Evolutionary conservation across 1,140 invertebrate genomes (phyloP), one percentile per base, ranked within the genome.

Genomic region (Mycetomoellerius zeteki): DNA sequence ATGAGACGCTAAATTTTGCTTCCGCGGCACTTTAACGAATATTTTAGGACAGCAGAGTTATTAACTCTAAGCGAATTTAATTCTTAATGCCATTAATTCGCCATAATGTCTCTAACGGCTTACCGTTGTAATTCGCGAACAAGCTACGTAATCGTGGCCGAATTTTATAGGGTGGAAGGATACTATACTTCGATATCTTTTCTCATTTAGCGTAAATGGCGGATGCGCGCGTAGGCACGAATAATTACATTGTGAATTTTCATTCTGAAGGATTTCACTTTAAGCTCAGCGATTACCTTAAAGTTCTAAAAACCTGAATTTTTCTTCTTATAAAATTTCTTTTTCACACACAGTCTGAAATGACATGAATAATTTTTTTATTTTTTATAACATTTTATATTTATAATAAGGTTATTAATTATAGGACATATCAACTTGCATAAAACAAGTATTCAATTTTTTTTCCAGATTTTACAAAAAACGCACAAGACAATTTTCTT

Each of bases 191-290:
- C 24, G 47, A n/a, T 43, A 73, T 60, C 37, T 73, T 73, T 60
- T 60, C 30, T 81, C 47, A 37, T 54, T 30, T 81, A 2, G 8
- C n/a, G 47, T 69, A 71, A 81, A 56, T 24, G 50, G 47, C 27
- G 47, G 21, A 71, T 10, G 37, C 65, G n/a, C 21, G 65, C 65
- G 37, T 37, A 37, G 2, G 21, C 65, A 5, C 43, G 30, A 80
- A 81, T 81, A 81, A 81, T 81, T 37, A 71, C 64, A 71, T 81
- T 71, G 19, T 33, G 33, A 19, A 78, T 78, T 75, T 75, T 58
- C 5, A 73, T 58, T 75, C 37, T 50, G 30, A 37, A 19, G n/a
- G 27, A 56, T 33, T 56, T 33, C 10, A n/a, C 30, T 56, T 37
- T 54, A n/a, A 56, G 27, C 72, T 37, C 65, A 3, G 24, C 50